These are phyloP conservation scores for Argyresthia albistria DNA, from an alignment of 2,888 invertebrate genomes.

Conservation along the genomic window DNA sequence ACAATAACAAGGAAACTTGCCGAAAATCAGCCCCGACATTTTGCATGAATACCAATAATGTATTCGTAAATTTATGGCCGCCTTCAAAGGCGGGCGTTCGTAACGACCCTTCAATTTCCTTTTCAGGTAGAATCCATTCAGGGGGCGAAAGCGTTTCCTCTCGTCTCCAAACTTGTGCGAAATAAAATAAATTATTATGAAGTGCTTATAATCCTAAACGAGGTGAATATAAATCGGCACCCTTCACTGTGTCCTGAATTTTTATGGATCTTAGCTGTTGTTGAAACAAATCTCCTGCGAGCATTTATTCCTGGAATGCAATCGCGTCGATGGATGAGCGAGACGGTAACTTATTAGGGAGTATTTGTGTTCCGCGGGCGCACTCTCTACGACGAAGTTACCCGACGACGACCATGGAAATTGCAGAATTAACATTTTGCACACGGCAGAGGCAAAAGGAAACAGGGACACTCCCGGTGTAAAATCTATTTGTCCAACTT, in stretches of 20 bases:
- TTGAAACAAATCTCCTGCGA: no score
- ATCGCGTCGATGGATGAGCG: not conserved
- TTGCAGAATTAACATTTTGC: slow-evolving; percentile 23
- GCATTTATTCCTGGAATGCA: no score
- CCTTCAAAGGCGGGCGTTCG: slow-evolving; percentile 37
- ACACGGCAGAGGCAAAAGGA: slow-evolving; percentile 16
- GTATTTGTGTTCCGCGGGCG: not conserved
- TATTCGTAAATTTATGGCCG: slow-evolving; percentile 50
- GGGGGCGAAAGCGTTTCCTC: slow-evolving; percentile 49
- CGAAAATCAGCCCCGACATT: slow-evolving; percentile 16
- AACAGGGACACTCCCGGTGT: slow-evolving; percentile 22
- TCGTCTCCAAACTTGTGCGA: slow-evolving; percentile 27
- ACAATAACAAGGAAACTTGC: not conserved
- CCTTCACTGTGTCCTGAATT: not conserved
- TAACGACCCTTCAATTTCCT: slow-evolving; percentile 65
- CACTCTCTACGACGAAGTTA: slow-evolving; percentile 5
- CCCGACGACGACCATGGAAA: slow-evolving; percentile 4
- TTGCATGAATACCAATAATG: slow-evolving; percentile 39
- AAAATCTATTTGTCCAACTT: slow-evolving; percentile 38
- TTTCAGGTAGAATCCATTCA: slow-evolving; percentile 57
- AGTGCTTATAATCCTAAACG: slow-evolving; percentile 39
- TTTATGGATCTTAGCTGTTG: not conserved
- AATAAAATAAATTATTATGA: slow-evolving; percentile 41
- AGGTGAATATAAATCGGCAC: slow-evolving; percentile 43
- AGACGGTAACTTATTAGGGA: slow-evolving; percentile 1